Conservation (phyloP, 2,888 invertebrate species). For the Harpalus rubripes region DNA sequence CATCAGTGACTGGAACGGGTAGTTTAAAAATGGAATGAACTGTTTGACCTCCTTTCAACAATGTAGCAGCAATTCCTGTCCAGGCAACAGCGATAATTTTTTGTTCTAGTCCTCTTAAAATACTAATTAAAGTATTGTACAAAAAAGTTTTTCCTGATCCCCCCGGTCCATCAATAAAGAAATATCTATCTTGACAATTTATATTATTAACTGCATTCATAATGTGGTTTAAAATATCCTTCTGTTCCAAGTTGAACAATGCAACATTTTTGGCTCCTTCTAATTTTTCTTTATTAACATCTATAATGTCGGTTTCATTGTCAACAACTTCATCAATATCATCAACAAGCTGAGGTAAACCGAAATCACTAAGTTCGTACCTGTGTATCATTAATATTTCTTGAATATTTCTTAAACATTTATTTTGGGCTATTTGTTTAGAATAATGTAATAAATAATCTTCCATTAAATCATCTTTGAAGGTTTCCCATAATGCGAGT, state of each 20-base stretch:
- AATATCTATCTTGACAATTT: not conserved
- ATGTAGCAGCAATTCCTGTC: slow-evolving; percentile 73
- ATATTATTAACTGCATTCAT: not conserved
- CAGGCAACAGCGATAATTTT: slow-evolving; percentile 68
- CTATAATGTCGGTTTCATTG: not conserved
- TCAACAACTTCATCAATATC: not conserved
- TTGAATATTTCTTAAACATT: not conserved
- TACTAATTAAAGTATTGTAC: slow-evolving; percentile 70
- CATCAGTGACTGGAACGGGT: slow-evolving; percentile 68
- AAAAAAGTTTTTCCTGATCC: slow-evolving; percentile 76
- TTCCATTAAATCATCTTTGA: slow-evolving; percentile 9
- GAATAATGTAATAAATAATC: not conserved
- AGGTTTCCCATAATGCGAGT: not conserved
- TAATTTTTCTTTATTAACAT: not conserved
- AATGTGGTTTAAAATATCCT: not conserved
- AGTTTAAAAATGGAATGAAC: slow-evolving; percentile 73
- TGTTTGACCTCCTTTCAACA: slow-evolving; percentile 74
- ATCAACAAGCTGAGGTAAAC: not conserved
- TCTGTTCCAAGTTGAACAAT: not conserved
- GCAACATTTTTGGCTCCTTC: not conserved
- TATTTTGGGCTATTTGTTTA: slow-evolving; percentile 8
- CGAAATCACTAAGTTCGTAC: not conserved
- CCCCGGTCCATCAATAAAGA: slow-evolving; percentile 74
- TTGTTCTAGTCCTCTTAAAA: slow-evolving; percentile 64
- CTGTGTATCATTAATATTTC: slow-evolving; percentile 4